A percentile compares a stretch with the other conserved stretches of the same genome.
phyloP scores from a whole-genome alignment of 2,113 vertebrate species.

The Platichthys stellatus region DNA sequence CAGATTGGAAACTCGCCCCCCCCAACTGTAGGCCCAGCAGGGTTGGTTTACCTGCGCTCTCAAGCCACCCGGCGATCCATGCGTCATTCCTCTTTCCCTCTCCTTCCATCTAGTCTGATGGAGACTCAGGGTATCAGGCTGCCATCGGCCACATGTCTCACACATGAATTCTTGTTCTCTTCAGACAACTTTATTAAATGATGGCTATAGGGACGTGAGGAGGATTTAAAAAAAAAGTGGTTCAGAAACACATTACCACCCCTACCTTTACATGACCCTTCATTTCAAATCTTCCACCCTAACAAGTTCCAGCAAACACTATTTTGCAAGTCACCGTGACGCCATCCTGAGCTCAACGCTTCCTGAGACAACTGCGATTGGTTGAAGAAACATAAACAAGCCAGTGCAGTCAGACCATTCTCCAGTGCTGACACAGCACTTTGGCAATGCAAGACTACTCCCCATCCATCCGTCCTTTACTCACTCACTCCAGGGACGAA shows the following conservation, averaged over 20 bases:
- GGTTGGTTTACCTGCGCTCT: constrained; percentile 59
- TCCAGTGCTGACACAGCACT: background rate
- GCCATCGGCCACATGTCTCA: background rate
- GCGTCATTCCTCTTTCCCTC: background rate
- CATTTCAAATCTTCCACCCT: background rate
- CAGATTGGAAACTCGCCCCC: constrained; percentile 51
- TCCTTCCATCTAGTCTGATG: background rate
- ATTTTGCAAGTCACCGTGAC: background rate
- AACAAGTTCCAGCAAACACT: background rate
- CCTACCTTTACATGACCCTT: background rate
- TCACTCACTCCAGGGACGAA: constrained; percentile 29
- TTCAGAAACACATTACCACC: too few species aligned
- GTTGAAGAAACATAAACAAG: background rate
- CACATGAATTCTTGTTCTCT: too few species aligned
- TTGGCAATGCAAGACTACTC: background rate
- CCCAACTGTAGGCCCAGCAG: constrained; percentile 63
- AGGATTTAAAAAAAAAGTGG: too few species aligned
- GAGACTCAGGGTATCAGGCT: background rate
- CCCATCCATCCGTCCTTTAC: background rate
- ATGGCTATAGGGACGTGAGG: too few species aligned
- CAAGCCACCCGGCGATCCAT: constrained; percentile 35
- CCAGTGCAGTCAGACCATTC: background rate
- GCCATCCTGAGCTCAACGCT: background rate
- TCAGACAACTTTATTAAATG: too few species aligned
- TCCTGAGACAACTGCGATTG: background rate